Conservation (phyloP, 2,888 invertebrate species). For the Drepanosiphum platanoidis region DNA sequence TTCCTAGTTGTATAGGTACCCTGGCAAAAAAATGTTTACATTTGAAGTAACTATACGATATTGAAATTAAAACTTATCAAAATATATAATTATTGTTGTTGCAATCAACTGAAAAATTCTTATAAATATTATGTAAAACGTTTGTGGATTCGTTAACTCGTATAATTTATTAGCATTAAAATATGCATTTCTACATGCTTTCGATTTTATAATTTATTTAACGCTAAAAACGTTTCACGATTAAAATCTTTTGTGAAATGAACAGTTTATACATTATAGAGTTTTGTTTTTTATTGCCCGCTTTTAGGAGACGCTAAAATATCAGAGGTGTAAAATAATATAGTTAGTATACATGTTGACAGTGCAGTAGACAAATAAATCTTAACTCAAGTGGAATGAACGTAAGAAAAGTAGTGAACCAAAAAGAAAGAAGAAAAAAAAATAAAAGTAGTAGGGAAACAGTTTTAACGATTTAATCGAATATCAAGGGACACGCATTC, state of each 20-base stretch:
- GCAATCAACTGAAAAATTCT: no score
- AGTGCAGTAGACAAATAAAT: conserved; percentile 49
- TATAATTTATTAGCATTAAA: no score
- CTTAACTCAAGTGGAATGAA: conserved; percentile 27
- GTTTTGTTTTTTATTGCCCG: neutral
- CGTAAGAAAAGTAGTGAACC: conserved; percentile 16
- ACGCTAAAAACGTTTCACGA: no score
- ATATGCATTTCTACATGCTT: no score
- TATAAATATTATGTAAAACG: no score
- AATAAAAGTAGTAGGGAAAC: conserved; percentile 15
- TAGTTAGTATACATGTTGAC: conserved; percentile 10
- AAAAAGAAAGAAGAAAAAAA: conserved; percentile 15
- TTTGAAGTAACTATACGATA: neutral
- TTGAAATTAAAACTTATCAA: neutral
- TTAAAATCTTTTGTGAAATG: no score
- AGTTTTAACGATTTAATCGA: conserved; percentile 58
- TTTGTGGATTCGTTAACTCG: no score
- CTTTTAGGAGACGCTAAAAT: neutral
- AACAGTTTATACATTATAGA: neutral
- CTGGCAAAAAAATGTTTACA: neutral
- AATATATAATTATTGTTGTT: no score
- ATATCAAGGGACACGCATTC: conserved; percentile 58
- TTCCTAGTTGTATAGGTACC: neutral
- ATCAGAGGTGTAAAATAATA: conserved; percentile 37
- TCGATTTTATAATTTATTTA: no score